Percentiles rank a stretch among this genome's conserved stretches.
Evolutionary conservation across 2,888 invertebrate species (phyloP).

Genomic region (Horisme vitalbata): DNA sequence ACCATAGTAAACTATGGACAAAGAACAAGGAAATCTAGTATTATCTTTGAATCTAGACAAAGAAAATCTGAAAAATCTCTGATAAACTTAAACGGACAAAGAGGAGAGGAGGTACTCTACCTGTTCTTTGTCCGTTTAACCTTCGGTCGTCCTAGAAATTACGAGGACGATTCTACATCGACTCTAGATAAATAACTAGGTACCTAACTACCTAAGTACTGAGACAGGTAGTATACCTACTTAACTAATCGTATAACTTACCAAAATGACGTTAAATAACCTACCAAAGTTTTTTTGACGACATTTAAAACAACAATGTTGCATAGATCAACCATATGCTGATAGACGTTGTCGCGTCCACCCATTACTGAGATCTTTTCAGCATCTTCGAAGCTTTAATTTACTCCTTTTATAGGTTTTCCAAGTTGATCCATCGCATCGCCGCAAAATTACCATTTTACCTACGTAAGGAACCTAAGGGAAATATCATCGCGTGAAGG

Average conservation of each 20-base stretch:
- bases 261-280: too few species aligned
- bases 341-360: too few species aligned
- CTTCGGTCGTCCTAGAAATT: background rate
- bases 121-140: constrained; percentile 12
- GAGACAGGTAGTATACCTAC: too few species aligned
- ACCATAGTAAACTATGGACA: constrained; percentile 18
- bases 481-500: constrained; percentile 39
- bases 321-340: background rate
- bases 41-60: constrained; percentile 28
- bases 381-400: background rate
- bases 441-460: constrained; percentile 28
- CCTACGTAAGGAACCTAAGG: constrained; percentile 41
- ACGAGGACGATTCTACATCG: background rate
- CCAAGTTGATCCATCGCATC: constrained; percentile 3
- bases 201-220: too few species aligned
- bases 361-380: too few species aligned
- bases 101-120: too few species aligned
- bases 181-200: too few species aligned
- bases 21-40: constrained; percentile 36
- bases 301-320: background rate
- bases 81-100: too few species aligned
- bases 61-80: constrained; percentile 12
- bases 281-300: too few species aligned
- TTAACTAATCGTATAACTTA: too few species aligned
- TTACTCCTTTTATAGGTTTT: background rate